A percentile compares a stretch with the other conserved stretches of the same genome.
Evolutionary conservation across 35 echinoderm and acorn worm genomes (phyloP).

Genomic region (Chiridota heheva): DNA sequence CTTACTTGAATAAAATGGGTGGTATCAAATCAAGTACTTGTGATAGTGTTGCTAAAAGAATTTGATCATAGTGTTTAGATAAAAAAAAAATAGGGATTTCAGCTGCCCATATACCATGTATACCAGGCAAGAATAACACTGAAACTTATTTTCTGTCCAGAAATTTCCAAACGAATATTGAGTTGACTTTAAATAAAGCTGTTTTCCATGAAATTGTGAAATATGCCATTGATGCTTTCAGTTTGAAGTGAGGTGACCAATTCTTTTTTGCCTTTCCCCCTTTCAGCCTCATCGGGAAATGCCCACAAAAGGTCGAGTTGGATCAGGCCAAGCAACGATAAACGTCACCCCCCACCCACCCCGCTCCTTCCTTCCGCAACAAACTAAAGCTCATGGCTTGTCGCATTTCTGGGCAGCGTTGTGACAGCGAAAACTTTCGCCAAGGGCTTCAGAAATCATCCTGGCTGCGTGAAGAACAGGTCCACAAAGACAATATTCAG

Average conservation of each 20-base stretch:
- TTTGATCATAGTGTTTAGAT: too few species aligned
- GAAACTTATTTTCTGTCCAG: too few species aligned
- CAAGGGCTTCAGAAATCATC: slow-evolving; percentile 28
- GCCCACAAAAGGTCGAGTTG: slow-evolving; percentile 14
- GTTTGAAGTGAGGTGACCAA: slow-evolving; percentile 20
- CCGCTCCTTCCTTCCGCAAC: neutral
- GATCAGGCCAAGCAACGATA: slow-evolving; percentile 17
- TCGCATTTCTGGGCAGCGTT: slow-evolving; percentile 24
- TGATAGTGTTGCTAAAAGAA: too few species aligned
- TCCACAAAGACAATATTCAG: slow-evolving; percentile 21
- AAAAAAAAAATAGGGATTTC: too few species aligned
- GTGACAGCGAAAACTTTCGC: neutral
- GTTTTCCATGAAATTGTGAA: too few species aligned
- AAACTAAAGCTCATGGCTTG: neutral
- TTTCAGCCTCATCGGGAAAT: slow-evolving; percentile 20
- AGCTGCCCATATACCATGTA: too few species aligned
- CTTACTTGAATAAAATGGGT: too few species aligned
- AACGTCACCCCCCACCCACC: too few species aligned
- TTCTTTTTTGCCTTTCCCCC: slow-evolving; percentile 46
- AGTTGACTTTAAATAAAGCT: neutral
- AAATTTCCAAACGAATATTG: neutral
- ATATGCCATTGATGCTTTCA: slow-evolving; percentile 31
- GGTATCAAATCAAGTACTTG: too few species aligned
- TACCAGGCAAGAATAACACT: too few species aligned
- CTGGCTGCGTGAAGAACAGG: slow-evolving; percentile 23